Percentiles rank a stretch among this genome's conserved stretches.
These are phyloP conservation scores for Strix uralensis DNA, from an alignment of 2,113 vertebrate genomes.

Conservation along the genomic window DNA sequence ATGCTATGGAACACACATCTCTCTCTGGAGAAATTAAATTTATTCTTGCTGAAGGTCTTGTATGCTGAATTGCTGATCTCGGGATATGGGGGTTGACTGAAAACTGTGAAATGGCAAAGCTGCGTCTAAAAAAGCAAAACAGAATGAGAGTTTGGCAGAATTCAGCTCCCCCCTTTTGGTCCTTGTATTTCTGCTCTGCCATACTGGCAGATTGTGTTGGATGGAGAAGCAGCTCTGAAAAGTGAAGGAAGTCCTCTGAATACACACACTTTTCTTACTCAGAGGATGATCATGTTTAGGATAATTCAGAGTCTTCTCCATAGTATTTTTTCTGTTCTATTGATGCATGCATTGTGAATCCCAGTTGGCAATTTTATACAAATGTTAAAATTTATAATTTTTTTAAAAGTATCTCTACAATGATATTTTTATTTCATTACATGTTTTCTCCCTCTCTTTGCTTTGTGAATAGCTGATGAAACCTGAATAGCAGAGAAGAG, in stretches of 20 bases:
- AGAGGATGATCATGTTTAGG: too few species aligned
- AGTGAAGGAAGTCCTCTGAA: not conserved
- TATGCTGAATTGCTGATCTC: not conserved
- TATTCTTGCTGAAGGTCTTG: not conserved
- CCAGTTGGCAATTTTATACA: not conserved
- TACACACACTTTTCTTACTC: rapidly evolving
- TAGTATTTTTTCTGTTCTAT: not conserved
- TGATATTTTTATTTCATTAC: too few species aligned
- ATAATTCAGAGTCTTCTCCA: not conserved
- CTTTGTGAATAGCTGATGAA: slow-evolving; percentile 74
- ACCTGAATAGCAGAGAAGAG: slow-evolving; percentile 83
- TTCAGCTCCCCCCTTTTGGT: not conserved
- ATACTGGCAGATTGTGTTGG: too few species aligned
- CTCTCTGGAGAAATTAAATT: not conserved
- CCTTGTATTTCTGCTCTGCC: not conserved
- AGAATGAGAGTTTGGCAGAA: not conserved
- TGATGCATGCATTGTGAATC: not conserved
- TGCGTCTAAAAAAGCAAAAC: not conserved
- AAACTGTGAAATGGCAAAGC: not conserved
- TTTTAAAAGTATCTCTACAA: rapidly evolving
- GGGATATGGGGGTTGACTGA: not conserved
- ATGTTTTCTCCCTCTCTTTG: not conserved
- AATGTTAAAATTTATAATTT: not conserved
- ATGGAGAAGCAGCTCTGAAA: not conserved
- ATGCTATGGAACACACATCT: not conserved